Evolutionary conservation across 2,113 vertebrate genomes (phyloP).

Genomic region (Pipra filicauda): DNA sequence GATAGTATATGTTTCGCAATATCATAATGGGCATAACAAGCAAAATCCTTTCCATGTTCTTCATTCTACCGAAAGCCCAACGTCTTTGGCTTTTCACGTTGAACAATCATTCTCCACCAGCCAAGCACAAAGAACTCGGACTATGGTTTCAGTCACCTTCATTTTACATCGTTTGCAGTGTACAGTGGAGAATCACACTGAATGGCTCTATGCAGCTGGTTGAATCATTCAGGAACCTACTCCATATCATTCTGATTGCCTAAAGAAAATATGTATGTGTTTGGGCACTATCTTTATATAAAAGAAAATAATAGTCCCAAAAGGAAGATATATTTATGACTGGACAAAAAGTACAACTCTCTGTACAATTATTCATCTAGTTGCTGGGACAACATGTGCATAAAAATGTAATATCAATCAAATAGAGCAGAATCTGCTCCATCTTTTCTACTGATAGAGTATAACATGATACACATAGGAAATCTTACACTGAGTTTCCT

Average conservation of each 20-base stretch:
- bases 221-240: neutral
- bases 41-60: neutral
- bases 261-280: neutral
- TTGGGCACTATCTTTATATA: neutral
- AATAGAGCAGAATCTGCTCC: neutral
- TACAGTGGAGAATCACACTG: neutral
- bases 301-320: neutral
- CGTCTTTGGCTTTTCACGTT: neutral
- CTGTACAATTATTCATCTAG: neutral
- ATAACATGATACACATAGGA: accelerated
- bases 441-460: neutral
- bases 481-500: neutral
- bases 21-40: neutral
- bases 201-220: neutral
- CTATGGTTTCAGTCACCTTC: neutral
- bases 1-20: neutral
- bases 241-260: neutral
- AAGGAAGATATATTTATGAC: neutral
- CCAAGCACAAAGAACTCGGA: neutral
- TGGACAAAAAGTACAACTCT: neutral
- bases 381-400: neutral
- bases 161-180: neutral
- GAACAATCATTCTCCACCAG: neutral
- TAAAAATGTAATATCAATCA: neutral
- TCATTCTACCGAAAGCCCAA: neutral